Base-by-base conservation (phyloP, 2,888 invertebrate species). In the Cactoblastis cactorum region DNA sequence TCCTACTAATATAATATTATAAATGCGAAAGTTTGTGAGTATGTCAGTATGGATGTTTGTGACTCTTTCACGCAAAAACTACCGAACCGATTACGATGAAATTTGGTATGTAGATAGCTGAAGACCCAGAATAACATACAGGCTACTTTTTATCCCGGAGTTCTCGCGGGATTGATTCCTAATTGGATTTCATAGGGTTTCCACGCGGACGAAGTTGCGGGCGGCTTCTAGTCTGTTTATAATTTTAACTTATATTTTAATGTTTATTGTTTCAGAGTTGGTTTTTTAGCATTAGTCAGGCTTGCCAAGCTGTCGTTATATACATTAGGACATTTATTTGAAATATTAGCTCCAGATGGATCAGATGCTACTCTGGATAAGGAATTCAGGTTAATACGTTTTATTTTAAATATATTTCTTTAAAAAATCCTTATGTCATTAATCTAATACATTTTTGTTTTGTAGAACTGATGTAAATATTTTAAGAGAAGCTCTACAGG, bases 221-320 rank as follows among this genome's bases (percentile, higher is more conserved):
- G n/a, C n/a, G n/a, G n/a, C n/a, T n/a, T n/a, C n/a, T n/a, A n/a
- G n/a, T n/a, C n/a, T n/a, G n/a, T n/a, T n/a, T n/a, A n/a, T n/a
- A 34, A 22, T 32, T 41, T 35, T 18, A 17, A 19, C 51, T 35
- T 35, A 17, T 22, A 37, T 9, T 32, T n/a, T 50, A 17, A 38
- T 35, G 1, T 33, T 4, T 3, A 0, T 28, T 35, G 47, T 83
- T 81, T 55, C 82, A 94, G 96, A 65, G 94, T 96, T 52, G 97
- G 97, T 8, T 97, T 96, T 81, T 91, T 97, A 69, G 95, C 96
- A 41, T 94, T 97, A 58, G 91, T 98, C 66, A 95, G 96, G 74
- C 91, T 98, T 61, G 95, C 95, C 61, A 98, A 98, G 84, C 86
- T 98, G 53, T 93, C 97, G 66, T 87, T 98, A 49, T 96, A 96